Evolutionary conservation across 2,888 invertebrate species (phyloP).

Genomic region (Drosophila pseudotakahashii): DNA sequence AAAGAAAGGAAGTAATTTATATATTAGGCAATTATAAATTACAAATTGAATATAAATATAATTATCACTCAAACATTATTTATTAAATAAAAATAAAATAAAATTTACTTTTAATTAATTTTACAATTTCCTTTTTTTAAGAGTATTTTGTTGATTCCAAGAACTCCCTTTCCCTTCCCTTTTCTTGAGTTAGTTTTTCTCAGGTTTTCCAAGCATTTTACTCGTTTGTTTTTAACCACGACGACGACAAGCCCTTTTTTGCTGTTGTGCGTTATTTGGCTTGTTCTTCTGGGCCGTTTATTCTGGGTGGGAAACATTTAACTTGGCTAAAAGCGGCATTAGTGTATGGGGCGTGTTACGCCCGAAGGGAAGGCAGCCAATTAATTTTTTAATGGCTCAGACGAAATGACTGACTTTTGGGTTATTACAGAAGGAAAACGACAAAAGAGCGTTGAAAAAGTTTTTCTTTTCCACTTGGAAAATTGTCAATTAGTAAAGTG

Average conservation of each 20-base stretch:
- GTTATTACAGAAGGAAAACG: conserved; percentile 55
- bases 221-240: conserved; percentile 48
- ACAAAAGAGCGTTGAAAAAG: conserved; percentile 22
- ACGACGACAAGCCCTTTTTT: conserved; percentile 65
- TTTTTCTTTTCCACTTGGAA: conserved; percentile 61
- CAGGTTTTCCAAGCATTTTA: conserved; percentile 20
- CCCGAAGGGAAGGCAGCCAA: conserved; percentile 60
- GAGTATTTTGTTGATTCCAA: not conserved
- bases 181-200: conserved; percentile 20
- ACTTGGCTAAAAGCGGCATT: conserved; percentile 67
- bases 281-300: conserved; percentile 27
- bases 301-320: conserved; percentile 57
- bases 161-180: not conserved
- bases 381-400: conserved; percentile 79
- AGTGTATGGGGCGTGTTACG: conserved; percentile 68
- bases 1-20: not conserved
- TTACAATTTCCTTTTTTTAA: not conserved
- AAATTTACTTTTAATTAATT: too few species aligned
- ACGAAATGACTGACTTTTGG: conserved; percentile 72
- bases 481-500: conserved; percentile 76
- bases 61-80: too few species aligned
- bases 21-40: too few species aligned
- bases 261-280: conserved; percentile 24
- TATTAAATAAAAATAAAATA: too few species aligned
- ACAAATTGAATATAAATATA: too few species aligned